These are phyloP conservation scores for Balanococcus diminutus DNA, from an alignment of 2,888 invertebrate species.

Conservation along the genomic window DNA sequence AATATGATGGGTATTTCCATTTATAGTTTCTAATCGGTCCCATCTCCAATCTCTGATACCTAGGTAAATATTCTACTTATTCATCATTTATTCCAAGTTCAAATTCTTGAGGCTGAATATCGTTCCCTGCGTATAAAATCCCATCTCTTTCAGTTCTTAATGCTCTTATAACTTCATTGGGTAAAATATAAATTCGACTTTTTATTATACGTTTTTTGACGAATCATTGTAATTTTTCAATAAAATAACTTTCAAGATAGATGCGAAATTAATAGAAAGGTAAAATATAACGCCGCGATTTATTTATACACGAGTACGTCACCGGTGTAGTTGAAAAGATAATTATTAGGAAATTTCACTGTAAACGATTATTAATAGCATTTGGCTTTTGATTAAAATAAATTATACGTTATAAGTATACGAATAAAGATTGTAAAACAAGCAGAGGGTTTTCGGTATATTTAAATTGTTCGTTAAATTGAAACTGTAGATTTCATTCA, in stretches of 20 bases:
- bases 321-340: conserved; percentile 9
- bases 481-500: not conserved
- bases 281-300: not conserved
- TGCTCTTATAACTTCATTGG: too few relatives aligned
- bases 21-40: too few relatives aligned
- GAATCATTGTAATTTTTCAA: not conserved
- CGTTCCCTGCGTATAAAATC: too few relatives aligned
- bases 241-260: not conserved
- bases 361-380: not conserved
- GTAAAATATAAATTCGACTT: not conserved
- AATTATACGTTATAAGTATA: not conserved
- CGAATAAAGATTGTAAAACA: not conserved
- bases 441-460: not conserved
- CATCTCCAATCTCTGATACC: too few relatives aligned
- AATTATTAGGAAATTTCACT: not conserved
- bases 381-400: conserved; percentile 28
- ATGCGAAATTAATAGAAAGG: not conserved
- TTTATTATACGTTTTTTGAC: not conserved
- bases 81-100: too few relatives aligned
- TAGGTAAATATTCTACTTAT: too few relatives aligned
- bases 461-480: not conserved
- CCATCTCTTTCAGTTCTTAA: too few relatives aligned
- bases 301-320: not conserved
- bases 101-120: too few relatives aligned
- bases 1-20: too few relatives aligned